phyloP scores from a whole-genome alignment of 2,888 invertebrate species.

The Corythucha ciliata region DNA sequence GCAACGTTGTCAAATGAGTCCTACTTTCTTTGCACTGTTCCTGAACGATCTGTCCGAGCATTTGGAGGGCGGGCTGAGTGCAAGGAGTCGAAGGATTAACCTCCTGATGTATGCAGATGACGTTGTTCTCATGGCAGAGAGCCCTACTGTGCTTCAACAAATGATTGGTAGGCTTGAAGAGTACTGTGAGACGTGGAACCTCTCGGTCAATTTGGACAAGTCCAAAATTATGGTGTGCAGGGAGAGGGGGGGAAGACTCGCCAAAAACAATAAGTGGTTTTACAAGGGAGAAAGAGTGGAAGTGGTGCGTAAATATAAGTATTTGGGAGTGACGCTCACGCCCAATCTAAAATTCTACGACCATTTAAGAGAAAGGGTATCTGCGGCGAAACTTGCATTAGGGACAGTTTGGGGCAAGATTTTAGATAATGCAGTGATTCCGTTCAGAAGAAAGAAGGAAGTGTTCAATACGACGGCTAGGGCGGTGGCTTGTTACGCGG shows the following conservation, averaged over 20 bases:
- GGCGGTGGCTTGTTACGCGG: no score
- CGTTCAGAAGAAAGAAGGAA: no score
- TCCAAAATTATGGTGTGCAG: conserved; percentile 1
- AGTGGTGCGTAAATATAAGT: not conserved
- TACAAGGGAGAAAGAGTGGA: not conserved
- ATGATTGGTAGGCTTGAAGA: conserved; percentile 46
- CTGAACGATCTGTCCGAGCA: no score
- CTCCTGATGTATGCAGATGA: not conserved
- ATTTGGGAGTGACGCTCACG: conserved; percentile 2
- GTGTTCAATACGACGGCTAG: no score
- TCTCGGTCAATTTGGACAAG: not conserved
- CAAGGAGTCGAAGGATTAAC: no score
- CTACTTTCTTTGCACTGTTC: conserved; percentile 22
- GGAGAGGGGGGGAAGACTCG: not conserved
- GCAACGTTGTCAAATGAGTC: no score
- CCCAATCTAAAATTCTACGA: no score
- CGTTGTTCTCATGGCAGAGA: not conserved
- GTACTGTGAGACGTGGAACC: not conserved
- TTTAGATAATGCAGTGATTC: no score
- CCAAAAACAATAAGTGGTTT: not conserved
- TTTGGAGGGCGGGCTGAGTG: no score
- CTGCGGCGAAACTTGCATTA: no score
- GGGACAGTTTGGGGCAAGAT: no score
- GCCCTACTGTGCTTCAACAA: conserved; percentile 70
- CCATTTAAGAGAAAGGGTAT: no score